These are phyloP conservation scores for Aphelenchoides avenae DNA, from an alignment of 1,140 invertebrate species.

Conservation along the genomic window DNA sequence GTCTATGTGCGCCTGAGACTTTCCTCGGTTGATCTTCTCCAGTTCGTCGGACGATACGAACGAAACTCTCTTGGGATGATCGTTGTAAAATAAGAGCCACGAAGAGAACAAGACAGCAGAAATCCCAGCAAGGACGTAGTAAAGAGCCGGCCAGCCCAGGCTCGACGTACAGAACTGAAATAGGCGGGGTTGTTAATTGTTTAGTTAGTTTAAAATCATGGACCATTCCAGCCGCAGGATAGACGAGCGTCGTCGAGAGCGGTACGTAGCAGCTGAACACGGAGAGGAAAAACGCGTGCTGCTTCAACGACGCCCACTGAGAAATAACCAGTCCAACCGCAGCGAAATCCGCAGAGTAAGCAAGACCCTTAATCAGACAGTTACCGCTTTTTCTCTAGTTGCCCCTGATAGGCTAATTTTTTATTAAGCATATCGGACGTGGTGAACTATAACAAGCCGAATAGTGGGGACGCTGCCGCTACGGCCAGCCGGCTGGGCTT, in stretches of 20 bases:
- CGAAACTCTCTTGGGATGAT: conserved; percentile 10
- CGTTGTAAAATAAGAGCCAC: conserved; percentile 20
- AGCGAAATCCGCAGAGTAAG: conserved; percentile 30
- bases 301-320: conserved; percentile 31
- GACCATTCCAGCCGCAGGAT: conserved; percentile 23
- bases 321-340: conserved; percentile 22
- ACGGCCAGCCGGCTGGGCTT: too few relatives aligned
- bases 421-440: too few relatives aligned
- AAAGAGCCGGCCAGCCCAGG: conserved; percentile 30
- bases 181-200: background rate
- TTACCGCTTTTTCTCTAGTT: too few relatives aligned
- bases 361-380: conserved; percentile 19
- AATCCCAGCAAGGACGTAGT: conserved; percentile 14
- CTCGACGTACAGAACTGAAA: conserved; percentile 23
- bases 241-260: conserved; percentile 23
- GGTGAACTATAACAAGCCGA: too few relatives aligned
- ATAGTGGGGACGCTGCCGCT: too few relatives aligned
- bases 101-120: conserved; percentile 13
- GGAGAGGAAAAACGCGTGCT: conserved; percentile 31
- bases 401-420: too few relatives aligned
- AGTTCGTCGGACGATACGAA: conserved; percentile 12
- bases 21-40: conserved; percentile 21
- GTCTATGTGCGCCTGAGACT: conserved; percentile 15
- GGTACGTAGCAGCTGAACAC: conserved; percentile 30
- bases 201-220: background rate